Percentiles rank a stretch among this genome's conserved stretches.
phyloP scores from a whole-genome alignment of 2,113 vertebrate genomes.

The Podocnemis expansa region DNA sequence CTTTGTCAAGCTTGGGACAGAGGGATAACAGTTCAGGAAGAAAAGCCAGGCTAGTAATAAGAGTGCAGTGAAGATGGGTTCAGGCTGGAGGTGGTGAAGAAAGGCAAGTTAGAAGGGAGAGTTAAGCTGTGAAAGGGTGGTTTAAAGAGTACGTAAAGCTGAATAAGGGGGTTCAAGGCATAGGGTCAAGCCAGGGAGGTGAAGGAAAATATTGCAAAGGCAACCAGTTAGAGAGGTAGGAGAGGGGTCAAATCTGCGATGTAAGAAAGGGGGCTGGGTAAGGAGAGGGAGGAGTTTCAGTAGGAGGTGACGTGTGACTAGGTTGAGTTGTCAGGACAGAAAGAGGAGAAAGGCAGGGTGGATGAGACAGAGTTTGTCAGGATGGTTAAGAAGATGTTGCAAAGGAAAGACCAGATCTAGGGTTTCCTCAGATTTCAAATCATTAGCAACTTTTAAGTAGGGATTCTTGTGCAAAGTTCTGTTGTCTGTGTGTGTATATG shows the following conservation, averaged over 20 bases:
- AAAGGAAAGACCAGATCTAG: not conserved
- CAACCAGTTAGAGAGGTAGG: fast-evolving
- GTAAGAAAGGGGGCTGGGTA: not conserved
- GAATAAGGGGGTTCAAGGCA: not conserved
- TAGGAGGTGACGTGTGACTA: fast-evolving
- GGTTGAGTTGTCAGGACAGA: not conserved
- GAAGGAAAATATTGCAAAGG: not conserved
- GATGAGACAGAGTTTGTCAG: not conserved
- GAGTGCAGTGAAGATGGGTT: not conserved
- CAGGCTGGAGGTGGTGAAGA: not conserved
- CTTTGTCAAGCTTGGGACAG: not conserved
- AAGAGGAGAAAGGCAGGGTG: fast-evolving
- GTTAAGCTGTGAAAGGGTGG: not conserved
- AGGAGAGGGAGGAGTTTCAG: not conserved
- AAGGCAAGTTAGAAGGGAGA: not conserved
- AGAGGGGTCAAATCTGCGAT: not conserved
- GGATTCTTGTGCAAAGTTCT: not conserved
- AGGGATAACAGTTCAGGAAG: not conserved
- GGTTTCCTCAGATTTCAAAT: fast-evolving
- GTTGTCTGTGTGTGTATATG: not conserved
- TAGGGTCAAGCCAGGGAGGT: fast-evolving
- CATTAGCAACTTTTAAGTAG: not conserved
- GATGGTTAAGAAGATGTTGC: not conserved
- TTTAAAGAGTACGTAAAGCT: not conserved
- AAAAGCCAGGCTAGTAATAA: not conserved